Percentiles rank a stretch among this genome's conserved stretches.
Conservation (phyloP, 2,113 vertebrate genomes). For the Cheilinus undulatus region DNA sequence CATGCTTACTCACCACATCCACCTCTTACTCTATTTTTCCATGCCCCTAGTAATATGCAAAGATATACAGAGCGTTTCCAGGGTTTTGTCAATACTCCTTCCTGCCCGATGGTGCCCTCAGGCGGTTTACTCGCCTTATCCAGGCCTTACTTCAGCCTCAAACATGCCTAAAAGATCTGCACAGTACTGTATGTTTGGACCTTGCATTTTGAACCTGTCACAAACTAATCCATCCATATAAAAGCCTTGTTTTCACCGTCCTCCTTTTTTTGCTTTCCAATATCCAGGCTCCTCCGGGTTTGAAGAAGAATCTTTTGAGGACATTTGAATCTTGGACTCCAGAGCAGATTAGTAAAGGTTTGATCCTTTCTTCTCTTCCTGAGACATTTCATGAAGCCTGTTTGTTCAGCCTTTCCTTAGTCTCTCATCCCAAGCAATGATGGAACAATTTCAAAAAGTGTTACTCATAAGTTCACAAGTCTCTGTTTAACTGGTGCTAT, state of each 20-base stretch:
- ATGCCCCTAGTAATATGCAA: too few species aligned
- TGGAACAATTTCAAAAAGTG: neutral
- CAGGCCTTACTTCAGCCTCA: too few species aligned
- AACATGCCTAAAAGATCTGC: too few species aligned
- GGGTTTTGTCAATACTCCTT: too few species aligned
- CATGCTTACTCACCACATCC: too few species aligned
- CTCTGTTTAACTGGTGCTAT: neutral
- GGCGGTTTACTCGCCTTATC: too few species aligned
- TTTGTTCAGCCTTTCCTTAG: neutral
- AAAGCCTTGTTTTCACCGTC: neutral
- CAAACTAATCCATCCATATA: neutral
- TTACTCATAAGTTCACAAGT: neutral
- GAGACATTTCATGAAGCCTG: neutral
- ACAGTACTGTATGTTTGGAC: too few species aligned
- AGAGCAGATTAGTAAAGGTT: slow-evolving; percentile 91
- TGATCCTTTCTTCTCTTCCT: neutral
- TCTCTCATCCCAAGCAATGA: neutral
- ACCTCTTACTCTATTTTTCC: too few species aligned
- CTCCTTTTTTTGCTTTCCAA: slow-evolving; percentile 21
- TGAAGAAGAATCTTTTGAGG: slow-evolving; percentile 96
- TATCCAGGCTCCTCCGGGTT: slow-evolving; percentile 92
- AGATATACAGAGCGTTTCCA: too few species aligned
- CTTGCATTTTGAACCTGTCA: neutral
- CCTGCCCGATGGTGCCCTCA: too few species aligned
- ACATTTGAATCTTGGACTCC: slow-evolving; percentile 97